Conservation (phyloP, 2,888 invertebrate genomes). For the Pristionchus fissidentatus region DNA sequence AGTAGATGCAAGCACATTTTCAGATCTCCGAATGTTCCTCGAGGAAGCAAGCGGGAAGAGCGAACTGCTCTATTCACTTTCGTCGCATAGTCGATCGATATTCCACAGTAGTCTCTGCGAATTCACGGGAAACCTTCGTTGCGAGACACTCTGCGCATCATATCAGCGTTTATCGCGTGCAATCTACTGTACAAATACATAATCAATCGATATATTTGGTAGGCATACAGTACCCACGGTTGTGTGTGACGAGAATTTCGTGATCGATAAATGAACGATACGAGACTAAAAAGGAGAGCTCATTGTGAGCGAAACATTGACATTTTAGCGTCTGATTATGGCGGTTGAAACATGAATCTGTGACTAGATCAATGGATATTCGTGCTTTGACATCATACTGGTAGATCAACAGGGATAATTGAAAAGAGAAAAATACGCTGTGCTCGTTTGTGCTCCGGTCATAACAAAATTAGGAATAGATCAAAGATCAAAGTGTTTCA, state of each 20-base stretch:
- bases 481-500: neutral
- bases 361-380: conserved; percentile 28
- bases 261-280: conserved; percentile 5
- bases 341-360: neutral
- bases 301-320: conserved; percentile 16
- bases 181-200: conserved; percentile 30
- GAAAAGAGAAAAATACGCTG: conserved; percentile 6
- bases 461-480: neutral
- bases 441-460: no score
- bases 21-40: conserved; percentile 23
- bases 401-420: neutral
- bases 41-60: conserved; percentile 38
- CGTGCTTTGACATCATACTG: neutral
- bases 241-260: neutral
- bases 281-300: no score
- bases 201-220: conserved; percentile 31
- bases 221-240: conserved; percentile 19
- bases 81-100: conserved; percentile 2
- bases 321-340: neutral
- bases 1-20: no score
- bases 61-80: conserved; percentile 33
- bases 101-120: neutral
- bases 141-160: neutral
- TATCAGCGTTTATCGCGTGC: conserved; percentile 8
- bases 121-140: no score